Evolutionary conservation across 2,888 invertebrate species (phyloP).

Genomic region (Macrosoma leucophasiata): DNA sequence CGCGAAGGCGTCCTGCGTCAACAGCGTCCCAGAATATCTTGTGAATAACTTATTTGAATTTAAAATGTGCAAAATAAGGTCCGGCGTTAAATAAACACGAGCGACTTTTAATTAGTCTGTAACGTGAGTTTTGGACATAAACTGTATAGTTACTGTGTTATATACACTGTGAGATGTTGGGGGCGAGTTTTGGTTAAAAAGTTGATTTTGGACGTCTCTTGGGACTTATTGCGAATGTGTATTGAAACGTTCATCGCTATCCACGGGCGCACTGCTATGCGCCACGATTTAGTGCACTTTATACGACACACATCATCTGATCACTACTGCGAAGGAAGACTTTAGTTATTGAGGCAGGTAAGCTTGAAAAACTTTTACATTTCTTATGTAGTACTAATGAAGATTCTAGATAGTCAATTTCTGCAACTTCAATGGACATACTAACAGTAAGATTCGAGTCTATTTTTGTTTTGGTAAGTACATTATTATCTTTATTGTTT

Average conservation of each 20-base stretch:
- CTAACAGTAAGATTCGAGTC: no score
- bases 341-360: conserved; percentile 58
- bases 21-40: conserved; percentile 31
- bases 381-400: not conserved
- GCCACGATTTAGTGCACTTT: conserved; percentile 82
- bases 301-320: conserved; percentile 87
- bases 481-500: no score
- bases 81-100: conserved; percentile 62
- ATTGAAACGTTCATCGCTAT: conserved; percentile 74
- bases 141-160: conserved; percentile 56
- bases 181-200: conserved; percentile 60
- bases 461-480: no score
- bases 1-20: conserved; percentile 34
- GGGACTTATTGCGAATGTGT: conserved; percentile 73
- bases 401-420: no score
- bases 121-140: conserved; percentile 37
- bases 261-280: conserved; percentile 83
- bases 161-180: conserved; percentile 64
- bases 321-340: conserved; percentile 82
- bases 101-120: conserved; percentile 20
- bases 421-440: no score
- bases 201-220: conserved; percentile 52
- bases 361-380: conserved; percentile 27
- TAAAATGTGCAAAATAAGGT: conserved; percentile 66
- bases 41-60: conserved; percentile 28